A percentile compares a stretch with the other conserved stretches of the same genome.
Evolutionary conservation across 2,888 invertebrate genomes (phyloP).

Genomic region (Tachina grossa): DNA sequence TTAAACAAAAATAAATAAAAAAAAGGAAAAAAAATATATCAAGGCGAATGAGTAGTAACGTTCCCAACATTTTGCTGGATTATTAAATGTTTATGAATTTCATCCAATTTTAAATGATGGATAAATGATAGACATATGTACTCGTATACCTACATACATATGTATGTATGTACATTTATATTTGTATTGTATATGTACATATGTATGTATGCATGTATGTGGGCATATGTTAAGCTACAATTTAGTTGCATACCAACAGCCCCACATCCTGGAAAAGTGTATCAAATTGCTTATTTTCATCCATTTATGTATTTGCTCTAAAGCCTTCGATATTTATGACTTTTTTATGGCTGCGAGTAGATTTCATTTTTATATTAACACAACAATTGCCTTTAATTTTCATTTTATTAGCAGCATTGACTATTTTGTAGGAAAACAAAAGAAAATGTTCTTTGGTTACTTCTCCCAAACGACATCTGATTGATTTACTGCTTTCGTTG

Average conservation of each 20-base stretch:
- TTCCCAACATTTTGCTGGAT: slow-evolving; percentile 4
- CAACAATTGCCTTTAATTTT: slow-evolving; percentile 53
- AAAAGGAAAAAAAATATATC: background rate
- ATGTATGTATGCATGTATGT: background rate
- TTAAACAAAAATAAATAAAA: background rate
- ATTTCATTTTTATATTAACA: slow-evolving; percentile 49
- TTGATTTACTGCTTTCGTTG: slow-evolving; percentile 63
- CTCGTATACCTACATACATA: background rate
- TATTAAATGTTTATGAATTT: slow-evolving; percentile 65
- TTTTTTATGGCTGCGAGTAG: slow-evolving; percentile 27
- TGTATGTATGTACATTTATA: background rate
- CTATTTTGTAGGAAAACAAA: slow-evolving; percentile 20
- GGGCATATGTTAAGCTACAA: slow-evolving; percentile 1
- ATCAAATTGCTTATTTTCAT: slow-evolving; percentile 64
- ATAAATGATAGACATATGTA: slow-evolving; percentile 54
- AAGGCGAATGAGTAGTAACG: background rate
- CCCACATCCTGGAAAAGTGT: slow-evolving; percentile 59
- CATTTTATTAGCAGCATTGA: slow-evolving; percentile 49
- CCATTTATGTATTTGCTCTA: slow-evolving; percentile 24
- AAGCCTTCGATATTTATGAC: slow-evolving; percentile 66
- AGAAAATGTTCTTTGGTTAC: background rate
- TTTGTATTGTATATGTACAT: background rate
- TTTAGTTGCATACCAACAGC: background rate
- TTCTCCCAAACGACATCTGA: slow-evolving; percentile 51
- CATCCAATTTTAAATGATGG: slow-evolving; percentile 58